A percentile compares a stretch with the other conserved stretches of the same genome.
These are phyloP conservation scores for Okamejei kenojei DNA, from an alignment of 2,797 vertebrate species.

Conservation along the genomic window DNA sequence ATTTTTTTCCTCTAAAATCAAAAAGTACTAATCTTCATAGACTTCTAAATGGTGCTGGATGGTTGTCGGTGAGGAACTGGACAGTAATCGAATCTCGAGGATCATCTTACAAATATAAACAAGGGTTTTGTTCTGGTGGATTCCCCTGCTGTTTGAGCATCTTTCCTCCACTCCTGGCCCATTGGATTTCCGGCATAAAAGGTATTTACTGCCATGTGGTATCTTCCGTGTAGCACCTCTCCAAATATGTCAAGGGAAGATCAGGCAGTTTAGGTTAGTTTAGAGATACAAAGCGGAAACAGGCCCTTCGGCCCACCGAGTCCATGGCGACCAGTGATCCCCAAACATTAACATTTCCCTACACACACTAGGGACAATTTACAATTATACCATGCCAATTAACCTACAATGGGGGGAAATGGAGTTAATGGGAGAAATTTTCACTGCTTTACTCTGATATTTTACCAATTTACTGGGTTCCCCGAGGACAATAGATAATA, in stretches of 20 bases:
- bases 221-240: neutral
- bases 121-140: neutral
- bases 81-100: conserved; percentile 15
- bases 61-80: conserved; percentile 11
- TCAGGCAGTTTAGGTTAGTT: neutral
- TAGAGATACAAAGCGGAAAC: too few species aligned
- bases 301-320: too few species aligned
- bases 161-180: neutral
- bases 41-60: conserved; percentile 2
- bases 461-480: conserved; percentile 25
- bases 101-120: conserved; percentile 12
- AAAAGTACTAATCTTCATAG: conserved; percentile 4
- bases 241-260: neutral
- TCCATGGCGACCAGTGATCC: too few species aligned
- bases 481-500: conserved; percentile 18
- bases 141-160: neutral
- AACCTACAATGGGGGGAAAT: too few species aligned
- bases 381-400: too few species aligned
- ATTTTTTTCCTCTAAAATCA: conserved; percentile 19
- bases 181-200: neutral
- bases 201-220: neutral
- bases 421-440: neutral
- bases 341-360: too few species aligned
- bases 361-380: too few species aligned
- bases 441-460: conserved; percentile 5